Evolutionary conservation across 2,797 vertebrate species (phyloP), one percentile per base, ranked within the genome.

Genomic region (Lithobates sylvaticus): DNA sequence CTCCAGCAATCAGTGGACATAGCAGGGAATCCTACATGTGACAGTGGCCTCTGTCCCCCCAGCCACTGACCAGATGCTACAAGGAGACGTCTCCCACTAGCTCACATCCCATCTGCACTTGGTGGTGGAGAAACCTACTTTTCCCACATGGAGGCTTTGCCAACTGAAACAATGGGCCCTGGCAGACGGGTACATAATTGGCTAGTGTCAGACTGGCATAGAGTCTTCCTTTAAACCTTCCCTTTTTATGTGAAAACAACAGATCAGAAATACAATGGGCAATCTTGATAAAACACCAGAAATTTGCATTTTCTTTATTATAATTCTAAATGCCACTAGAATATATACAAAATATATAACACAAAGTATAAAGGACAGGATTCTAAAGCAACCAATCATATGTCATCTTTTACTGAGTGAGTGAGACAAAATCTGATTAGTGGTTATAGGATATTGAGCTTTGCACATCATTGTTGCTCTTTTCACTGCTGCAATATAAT

Each of bases 51-150:
- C 42, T 39, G 29, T 83, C 32, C 16, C 39, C 34, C 16, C 26
- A 83, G 81, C 26, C 27, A 67, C 36, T 75, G 81, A 83, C 42
- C 39, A 50, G 36, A 75, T 83, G 39, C 54, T 83, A 61, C 42
- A 15, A 47, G 58, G 32, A 70, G 83, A 54, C 44, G 72, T 77
- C 69, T 18, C 50, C 64, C 5, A 73, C 36, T 16, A 23, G 47
- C 78, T 65, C 39, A 12, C 27, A 36, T 85, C 50, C 77, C 58
- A 73, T 73, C 23, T 82, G 71, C 32, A 74, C 6, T 64, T 39
- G 39, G 50, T 47, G 54, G 0, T 10, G 54, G 67, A 32, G 13
- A 65, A 67, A 71, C 26, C 50, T 74, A 78, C 42, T 80, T 74
- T 21, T 75, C 44, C 69, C 76, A 85, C 76, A 73, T 16, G 26